Base-by-base conservation (phyloP, 2,888 invertebrate genomes). In the Aleiodes alternator region DNA sequence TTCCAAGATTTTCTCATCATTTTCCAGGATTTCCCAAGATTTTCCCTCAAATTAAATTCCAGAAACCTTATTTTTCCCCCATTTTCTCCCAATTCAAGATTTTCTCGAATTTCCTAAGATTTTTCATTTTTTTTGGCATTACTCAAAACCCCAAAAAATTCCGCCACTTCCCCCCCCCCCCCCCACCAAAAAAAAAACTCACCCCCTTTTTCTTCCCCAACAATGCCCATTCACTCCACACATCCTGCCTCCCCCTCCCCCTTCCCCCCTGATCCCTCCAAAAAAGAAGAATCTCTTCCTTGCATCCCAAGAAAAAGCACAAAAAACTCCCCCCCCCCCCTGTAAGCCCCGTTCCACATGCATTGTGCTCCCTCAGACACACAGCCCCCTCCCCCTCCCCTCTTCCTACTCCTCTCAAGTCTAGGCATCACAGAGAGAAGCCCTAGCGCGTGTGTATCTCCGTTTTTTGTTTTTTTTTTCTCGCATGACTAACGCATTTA, bases 371-470 rank as follows among this genome's bases (percentile, higher is more conserved):
- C 23, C 23, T 23, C 23, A 23, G 23, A 23, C 23, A 23, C 23
- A 23, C 29, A 53, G n/a, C 38, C 14, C 48, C 66, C 38, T 16
- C 66, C 66, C 66, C 43, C 38, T n/a, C 14, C 57, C 57, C 23
- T 14, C 23, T 6, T 7, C 57, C 57, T 6, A 3, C 7, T 29
- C 29, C 23, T 23, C 23, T 23, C 23, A 23, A 9, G 31, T n/a
- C 64, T 55, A 11, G 53, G 53, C 14, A 53, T 53, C 7, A 53
- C 53, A 23, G 23, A n/a, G 3, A 61, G 61, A 61, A 61, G 61
- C 38, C 61, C 75, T 43, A 38, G 71, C 75, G 23, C 23, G 23
- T 23, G 48, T 73, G n/a, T 53, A 69, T 48, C 53, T 53, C 53
- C 53, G 29, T 66, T 66, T 69, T 72, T 34, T 23, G 1, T 23